Conservation (phyloP, 1,140 invertebrate genomes). For the Leucophenga varia region DNA sequence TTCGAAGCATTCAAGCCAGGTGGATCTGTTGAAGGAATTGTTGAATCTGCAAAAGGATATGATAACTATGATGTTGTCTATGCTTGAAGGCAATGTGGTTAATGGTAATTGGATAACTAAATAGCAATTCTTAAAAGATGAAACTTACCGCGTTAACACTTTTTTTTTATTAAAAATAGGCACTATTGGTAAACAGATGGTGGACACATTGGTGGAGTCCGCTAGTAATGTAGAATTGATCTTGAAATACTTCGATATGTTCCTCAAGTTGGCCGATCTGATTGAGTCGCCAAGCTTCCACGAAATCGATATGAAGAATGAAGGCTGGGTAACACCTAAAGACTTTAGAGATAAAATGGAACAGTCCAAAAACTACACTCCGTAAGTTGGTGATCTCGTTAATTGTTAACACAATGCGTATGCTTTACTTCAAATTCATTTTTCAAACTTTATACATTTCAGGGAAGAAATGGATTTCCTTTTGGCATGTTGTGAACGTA, state of each 20-base stretch:
- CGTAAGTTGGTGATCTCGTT: no score
- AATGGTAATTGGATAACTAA: constrained; percentile 59
- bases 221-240: constrained; percentile 98
- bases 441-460: no score
- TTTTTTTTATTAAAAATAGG: no score
- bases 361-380: constrained; percentile 96
- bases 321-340: constrained; percentile 97
- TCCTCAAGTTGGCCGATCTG: constrained; percentile 95
- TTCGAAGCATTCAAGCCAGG: constrained; percentile 96
- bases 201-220: constrained; percentile 98
- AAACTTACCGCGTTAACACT: no score
- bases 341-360: constrained; percentile 99
- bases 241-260: constrained; percentile 99
- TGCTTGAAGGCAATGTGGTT: constrained; percentile 91
- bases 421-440: no score
- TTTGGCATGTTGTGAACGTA: constrained; percentile 95
- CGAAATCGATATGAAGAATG: constrained; percentile 94
- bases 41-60: constrained; percentile 99
- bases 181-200: constrained; percentile 99
- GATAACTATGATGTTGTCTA: constrained; percentile 99
- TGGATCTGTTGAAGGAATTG: constrained; percentile 95
- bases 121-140: no score
- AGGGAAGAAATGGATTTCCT: constrained; percentile 98
- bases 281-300: constrained; percentile 82
- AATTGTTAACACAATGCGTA: no score